phyloP scores from a whole-genome alignment of 1,140 invertebrate genomes.

The Cherax destructor region DNA sequence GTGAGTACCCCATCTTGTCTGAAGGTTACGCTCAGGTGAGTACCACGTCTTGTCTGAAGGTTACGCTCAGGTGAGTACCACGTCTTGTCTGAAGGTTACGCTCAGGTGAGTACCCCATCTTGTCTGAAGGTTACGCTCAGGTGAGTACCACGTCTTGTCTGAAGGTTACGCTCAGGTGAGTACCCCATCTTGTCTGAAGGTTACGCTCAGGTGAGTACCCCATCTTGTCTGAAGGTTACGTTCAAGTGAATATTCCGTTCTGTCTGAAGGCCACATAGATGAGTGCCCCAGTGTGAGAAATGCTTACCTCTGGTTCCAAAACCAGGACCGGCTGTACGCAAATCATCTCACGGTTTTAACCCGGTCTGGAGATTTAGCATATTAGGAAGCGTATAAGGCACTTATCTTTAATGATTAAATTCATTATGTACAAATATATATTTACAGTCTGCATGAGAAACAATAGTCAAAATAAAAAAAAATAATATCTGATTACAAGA shows the following conservation, averaged over 20 bases:
- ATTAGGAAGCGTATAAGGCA: too few relatives aligned
- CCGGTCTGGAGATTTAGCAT: too few relatives aligned
- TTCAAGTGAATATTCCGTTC: not conserved
- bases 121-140: not conserved
- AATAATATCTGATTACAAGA: too few relatives aligned
- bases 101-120: constrained; percentile 17
- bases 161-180: constrained; percentile 35
- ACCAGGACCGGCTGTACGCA: too few relatives aligned
- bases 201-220: constrained; percentile 25
- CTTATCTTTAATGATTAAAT: too few relatives aligned
- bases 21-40: constrained; percentile 27
- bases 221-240: not conserved
- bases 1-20: constrained; percentile 26
- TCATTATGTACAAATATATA: too few relatives aligned
- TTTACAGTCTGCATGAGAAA: too few relatives aligned
- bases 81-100: constrained; percentile 13
- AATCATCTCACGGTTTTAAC: too few relatives aligned
- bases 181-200: constrained; percentile 9
- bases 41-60: not conserved
- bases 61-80: constrained; percentile 32
- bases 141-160: not conserved
- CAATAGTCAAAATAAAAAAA: too few relatives aligned
- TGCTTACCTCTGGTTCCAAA: too few relatives aligned
- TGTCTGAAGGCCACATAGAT: constrained; percentile 1
- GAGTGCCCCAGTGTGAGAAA: too few relatives aligned